These are phyloP conservation scores for Oligia strigilis DNA, from an alignment of 2,888 invertebrate genomes.

Conservation along the genomic window DNA sequence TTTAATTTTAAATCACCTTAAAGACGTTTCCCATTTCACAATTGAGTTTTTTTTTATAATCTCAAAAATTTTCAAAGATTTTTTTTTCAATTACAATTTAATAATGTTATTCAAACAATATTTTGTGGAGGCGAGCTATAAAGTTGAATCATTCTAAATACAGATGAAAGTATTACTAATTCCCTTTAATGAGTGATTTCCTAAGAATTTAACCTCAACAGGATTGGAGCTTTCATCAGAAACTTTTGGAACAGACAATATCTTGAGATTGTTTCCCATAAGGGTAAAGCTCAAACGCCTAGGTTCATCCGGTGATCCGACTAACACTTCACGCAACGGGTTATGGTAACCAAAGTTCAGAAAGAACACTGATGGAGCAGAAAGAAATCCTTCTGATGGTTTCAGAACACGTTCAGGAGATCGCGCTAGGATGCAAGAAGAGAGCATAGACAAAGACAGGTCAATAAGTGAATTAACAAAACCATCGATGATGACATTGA, in stretches of 20 bases:
- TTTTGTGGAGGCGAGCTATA: background rate
- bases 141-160: background rate
- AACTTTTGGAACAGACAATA: background rate
- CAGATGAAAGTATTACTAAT: background rate
- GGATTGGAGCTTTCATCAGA: background rate
- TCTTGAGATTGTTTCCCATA: background rate
- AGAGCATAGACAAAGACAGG: background rate
- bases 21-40: background rate
- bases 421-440: background rate
- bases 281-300: background rate
- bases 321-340: too few relatives aligned
- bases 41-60: background rate
- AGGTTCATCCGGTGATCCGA: background rate
- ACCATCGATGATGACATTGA: conserved; percentile 17
- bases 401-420: background rate
- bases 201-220: background rate
- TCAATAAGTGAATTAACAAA: conserved; percentile 2
- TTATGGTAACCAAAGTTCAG: background rate
- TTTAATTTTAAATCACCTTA: background rate
- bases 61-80: background rate
- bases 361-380: background rate
- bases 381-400: background rate
- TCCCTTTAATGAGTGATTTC: background rate
- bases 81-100: background rate
- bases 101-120: background rate